Evolutionary conservation across 1,140 invertebrate genomes (phyloP).

Genomic region (Odontomachus brunneus): DNA sequence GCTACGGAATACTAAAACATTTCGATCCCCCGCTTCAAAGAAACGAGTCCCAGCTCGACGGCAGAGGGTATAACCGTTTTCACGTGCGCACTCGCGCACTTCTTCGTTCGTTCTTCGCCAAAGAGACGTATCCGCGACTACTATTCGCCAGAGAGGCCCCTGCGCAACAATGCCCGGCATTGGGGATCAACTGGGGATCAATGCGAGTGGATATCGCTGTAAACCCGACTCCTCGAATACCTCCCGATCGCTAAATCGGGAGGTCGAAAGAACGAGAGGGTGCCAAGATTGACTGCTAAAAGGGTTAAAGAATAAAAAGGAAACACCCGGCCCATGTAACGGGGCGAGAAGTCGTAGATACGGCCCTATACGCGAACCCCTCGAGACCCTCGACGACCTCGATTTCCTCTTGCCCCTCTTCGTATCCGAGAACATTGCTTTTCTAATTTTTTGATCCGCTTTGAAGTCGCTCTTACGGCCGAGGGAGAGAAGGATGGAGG

Average conservation of each 20-base stretch:
- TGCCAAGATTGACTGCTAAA: slow-evolving; percentile 72
- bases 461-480: slow-evolving; percentile 35
- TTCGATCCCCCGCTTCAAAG: slow-evolving; percentile 60
- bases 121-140: background rate
- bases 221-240: slow-evolving; percentile 39
- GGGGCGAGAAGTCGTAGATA: slow-evolving; percentile 41
- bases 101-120: background rate
- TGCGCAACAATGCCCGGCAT: slow-evolving; percentile 65
- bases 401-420: slow-evolving; percentile 10
- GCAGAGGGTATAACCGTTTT: slow-evolving; percentile 64
- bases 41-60: slow-evolving; percentile 41
- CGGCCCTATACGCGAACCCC: slow-evolving; percentile 52
- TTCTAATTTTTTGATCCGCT: slow-evolving; percentile 57
- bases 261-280: slow-evolving; percentile 22
- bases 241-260: slow-evolving; percentile 62
- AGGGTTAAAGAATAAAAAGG: slow-evolving; percentile 72
- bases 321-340: slow-evolving; percentile 51
- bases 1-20: slow-evolving; percentile 71
- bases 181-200: slow-evolving; percentile 65
- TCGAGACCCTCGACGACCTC: slow-evolving; percentile 27
- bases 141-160: background rate
- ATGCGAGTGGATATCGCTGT: slow-evolving; percentile 73
- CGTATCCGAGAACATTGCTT: slow-evolving; percentile 47
- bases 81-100: slow-evolving; percentile 17
- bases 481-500: background rate